Evolutionary conservation across 2,888 invertebrate genomes (phyloP).

Genomic region (Geotrupes spiniger): DNA sequence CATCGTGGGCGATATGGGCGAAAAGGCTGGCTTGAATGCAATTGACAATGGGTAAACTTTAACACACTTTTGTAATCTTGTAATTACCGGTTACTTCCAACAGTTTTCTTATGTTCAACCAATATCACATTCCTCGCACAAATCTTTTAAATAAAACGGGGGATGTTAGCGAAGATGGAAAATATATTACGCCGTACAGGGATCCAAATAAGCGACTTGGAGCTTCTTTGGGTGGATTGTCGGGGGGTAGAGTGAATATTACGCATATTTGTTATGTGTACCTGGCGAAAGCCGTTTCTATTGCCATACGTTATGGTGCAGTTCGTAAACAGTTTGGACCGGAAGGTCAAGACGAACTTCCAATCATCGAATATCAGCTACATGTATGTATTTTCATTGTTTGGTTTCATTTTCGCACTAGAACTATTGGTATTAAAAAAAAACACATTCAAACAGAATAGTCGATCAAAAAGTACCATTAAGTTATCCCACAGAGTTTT

Average conservation of each 20-base stretch:
- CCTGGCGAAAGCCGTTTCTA: slow-evolving; percentile 71
- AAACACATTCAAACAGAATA: too few species aligned
- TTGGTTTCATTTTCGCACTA: neutral
- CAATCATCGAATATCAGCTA: slow-evolving; percentile 89
- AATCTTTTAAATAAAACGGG: slow-evolving; percentile 81
- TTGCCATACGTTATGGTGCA: slow-evolving; percentile 84
- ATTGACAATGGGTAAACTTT: slow-evolving; percentile 68
- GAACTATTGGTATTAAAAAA: too few species aligned
- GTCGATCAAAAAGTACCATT: too few species aligned
- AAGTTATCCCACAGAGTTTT: too few species aligned
- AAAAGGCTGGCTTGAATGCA: slow-evolving; percentile 88
- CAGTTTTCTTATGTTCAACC: slow-evolving; percentile 73
- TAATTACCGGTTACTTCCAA: too few species aligned
- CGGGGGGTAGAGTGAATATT: slow-evolving; percentile 79
- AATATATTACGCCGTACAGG: slow-evolving; percentile 75
- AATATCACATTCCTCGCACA: slow-evolving; percentile 76
- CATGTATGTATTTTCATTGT: slow-evolving; percentile 57
- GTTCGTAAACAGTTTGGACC: slow-evolving; percentile 87
- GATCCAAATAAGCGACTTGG: slow-evolving; percentile 84
- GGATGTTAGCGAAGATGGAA: slow-evolving; percentile 80
- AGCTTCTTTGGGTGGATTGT: slow-evolving; percentile 78
- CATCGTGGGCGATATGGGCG: slow-evolving; percentile 87
- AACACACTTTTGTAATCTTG: neutral
- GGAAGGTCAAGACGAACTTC: slow-evolving; percentile 66
- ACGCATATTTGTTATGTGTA: slow-evolving; percentile 60